Evolutionary conservation across 2,888 invertebrate genomes (phyloP).

Genomic region (Torymus auratus): DNA sequence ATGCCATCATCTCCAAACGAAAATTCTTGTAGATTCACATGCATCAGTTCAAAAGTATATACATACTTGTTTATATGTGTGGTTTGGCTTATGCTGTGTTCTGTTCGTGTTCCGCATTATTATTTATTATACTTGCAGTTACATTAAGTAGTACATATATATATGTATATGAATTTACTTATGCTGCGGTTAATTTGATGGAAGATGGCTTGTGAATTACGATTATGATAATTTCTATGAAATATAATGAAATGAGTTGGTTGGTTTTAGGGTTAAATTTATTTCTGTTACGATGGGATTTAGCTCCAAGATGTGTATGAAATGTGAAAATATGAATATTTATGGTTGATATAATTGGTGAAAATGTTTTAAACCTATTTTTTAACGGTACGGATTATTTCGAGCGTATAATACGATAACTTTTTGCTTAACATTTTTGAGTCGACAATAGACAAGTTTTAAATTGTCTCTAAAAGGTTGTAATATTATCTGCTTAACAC

Average conservation of each 20-base stretch:
- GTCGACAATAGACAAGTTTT: not conserved
- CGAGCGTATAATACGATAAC: too few relatives aligned
- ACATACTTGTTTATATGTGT: constrained; percentile 63
- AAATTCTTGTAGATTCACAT: constrained; percentile 55
- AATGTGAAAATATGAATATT: too few relatives aligned
- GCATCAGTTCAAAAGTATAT: constrained; percentile 54
- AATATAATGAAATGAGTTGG: constrained; percentile 5
- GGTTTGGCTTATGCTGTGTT: constrained; percentile 68
- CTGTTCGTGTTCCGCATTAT: constrained; percentile 63
- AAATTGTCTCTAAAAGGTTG: constrained; percentile 6
- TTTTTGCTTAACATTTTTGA: not conserved
- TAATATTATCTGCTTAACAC: constrained; percentile 22
- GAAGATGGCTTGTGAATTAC: not conserved
- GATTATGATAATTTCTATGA: constrained; percentile 1
- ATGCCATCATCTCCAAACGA: constrained; percentile 30
- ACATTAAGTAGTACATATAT: constrained; percentile 43
- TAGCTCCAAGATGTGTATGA: not conserved
- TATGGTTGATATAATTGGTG: too few relatives aligned
- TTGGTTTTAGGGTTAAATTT: not conserved
- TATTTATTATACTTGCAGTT: constrained; percentile 58
- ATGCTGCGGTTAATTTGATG: constrained; percentile 16
- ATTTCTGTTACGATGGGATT: not conserved
- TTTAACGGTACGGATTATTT: too few relatives aligned
- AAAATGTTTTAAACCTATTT: too few relatives aligned
- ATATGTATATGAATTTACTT: constrained; percentile 18